Base-by-base conservation (phyloP, 2,797 vertebrate genomes). In the Vireo griseus region DNA sequence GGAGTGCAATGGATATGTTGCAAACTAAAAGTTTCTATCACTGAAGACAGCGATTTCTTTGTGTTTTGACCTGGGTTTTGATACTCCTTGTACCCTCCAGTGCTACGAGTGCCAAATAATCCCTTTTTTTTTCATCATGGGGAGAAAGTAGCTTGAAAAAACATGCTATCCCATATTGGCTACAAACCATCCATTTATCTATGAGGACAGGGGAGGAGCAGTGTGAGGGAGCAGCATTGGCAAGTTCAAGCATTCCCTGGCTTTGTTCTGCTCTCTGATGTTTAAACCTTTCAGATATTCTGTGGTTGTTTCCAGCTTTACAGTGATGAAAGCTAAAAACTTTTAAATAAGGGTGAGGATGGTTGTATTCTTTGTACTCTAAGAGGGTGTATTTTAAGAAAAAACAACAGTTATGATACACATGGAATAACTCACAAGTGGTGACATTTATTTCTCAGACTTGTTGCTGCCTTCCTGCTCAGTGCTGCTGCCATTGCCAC, bases 251-350 rank as follows among this genome's bases (percentile, higher is more conserved):
- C 28, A 4, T 12, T 61, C 42, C 6, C 67, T 26, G 59, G 7
- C 37, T 61, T 79, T 24, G 5, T 85, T 62, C 45, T 86, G 42
- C 42, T 84, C 47, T 50, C 66, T 87, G 63, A 18, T 15, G 6
- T 19, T 11, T 16, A 35, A 77, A 61, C 73, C 73, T 81, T 58
- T 39, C 35, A 68, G 66, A 50, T 44, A 14, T 29, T 63, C 62
- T 67, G 40, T 42, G 52, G 28, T 66, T 71, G 33, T 83, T 91
- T 72, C 62, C 40, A 50, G 10, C 22, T 76, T 50, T 10, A 7
- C 29, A 20, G 87, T 21, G 86, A 51, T 71, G 80, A 90, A 78
- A 82, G 37, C 80, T 88, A 3, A 81, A 95, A 88, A 2, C 24
- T 25, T 45, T 22, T 22, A 51, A 45, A 37, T 26, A 26, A 45